Percentiles rank a stretch among this genome's conserved stretches.
Evolutionary conservation across 2,113 vertebrate species (phyloP).

Genomic region (Kryptolebias marmoratus): DNA sequence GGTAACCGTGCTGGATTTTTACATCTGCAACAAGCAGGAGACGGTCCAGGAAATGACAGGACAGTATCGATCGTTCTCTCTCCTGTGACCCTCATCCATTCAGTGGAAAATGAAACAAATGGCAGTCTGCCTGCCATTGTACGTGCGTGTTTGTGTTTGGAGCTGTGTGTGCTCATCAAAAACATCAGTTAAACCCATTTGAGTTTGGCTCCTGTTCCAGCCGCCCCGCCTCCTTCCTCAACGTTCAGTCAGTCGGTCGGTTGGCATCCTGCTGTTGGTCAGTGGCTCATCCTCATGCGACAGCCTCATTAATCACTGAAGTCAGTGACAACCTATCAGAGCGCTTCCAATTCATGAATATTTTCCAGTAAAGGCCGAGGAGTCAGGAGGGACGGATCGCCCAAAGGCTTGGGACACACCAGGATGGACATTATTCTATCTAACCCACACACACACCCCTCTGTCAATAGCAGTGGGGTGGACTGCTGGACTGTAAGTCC

Average conservation of each 20-base stretch:
- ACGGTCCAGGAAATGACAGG: conserved; percentile 48
- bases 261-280: conserved; percentile 57
- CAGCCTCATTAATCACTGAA: conserved; percentile 78
- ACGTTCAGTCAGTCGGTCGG: conserved; percentile 28
- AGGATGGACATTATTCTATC: conserved; percentile 65
- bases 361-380: conserved; percentile 64
- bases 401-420: conserved; percentile 45
- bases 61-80: conserved; percentile 39
- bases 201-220: conserved; percentile 30
- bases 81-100: conserved; percentile 49
- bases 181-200: conserved; percentile 40
- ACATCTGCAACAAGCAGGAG: conserved; percentile 36
- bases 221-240: conserved; percentile 12
- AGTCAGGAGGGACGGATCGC: conserved; percentile 44
- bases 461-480: conserved; percentile 13
- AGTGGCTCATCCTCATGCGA: conserved; percentile 54
- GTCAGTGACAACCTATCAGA: conserved; percentile 79
- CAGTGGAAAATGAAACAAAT: conserved; percentile 53
- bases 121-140: conserved; percentile 34
- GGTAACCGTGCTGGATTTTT: conserved; percentile 38
- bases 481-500: conserved; percentile 5
- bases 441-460: conserved; percentile 27
- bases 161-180: conserved; percentile 24
- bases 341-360: conserved; percentile 78
- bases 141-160: conserved; percentile 14